Base-by-base conservation (phyloP, 2,888 invertebrate genomes). In the Meta bourneti region DNA sequence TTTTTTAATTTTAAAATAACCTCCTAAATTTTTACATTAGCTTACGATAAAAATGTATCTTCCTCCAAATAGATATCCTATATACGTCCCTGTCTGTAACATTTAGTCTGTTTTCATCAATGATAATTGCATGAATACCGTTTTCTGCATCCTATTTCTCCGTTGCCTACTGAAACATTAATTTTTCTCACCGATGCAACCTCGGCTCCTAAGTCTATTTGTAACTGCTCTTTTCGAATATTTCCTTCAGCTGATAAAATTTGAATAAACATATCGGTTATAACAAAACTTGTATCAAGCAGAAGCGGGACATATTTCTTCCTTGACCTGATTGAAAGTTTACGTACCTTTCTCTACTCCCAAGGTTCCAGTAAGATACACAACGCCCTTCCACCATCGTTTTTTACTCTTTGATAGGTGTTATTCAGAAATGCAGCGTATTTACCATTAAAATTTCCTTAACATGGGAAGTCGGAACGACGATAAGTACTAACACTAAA, bases 301-400 rank as follows among this genome's bases (percentile, higher is more conserved):
- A 51, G 51, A 77, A 19, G 19, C 72, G 20, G 61, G 16, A n/a
- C 61, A n/a, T 80, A 61, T 87, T 79, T 52, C 75, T 61, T 48
- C 87, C 87, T 87, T 87, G 87, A 87, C 87, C 87, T 80, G 79
- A 72, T 80, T 87, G 87, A 61, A 75, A 75, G 54, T 84, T 48
- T 84, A 34, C 72, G n/a, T 84, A 16, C n/a, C 54, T 84, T 82
- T 82, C 71, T 72, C 34, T 61, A 52, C 19, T 84, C 34, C 74
- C 54, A 84, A 84, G 84, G 74, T 72, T 52, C 74, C 16, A 20
- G 70, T 52, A 52, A 49, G 71, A 74, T 6, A 34, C 20, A 75
- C 75, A 84, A 84, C 84, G 84, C 84, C 84, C 74, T 61, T 75
- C 19, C 51, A 72, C 80, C n/a, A 82, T 19, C 70, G 81, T 71